Percentiles rank a stretch among this genome's conserved stretches.
Evolutionary conservation across 2,888 invertebrate species (phyloP).

Genomic region (Choreutis nemorana): DNA sequence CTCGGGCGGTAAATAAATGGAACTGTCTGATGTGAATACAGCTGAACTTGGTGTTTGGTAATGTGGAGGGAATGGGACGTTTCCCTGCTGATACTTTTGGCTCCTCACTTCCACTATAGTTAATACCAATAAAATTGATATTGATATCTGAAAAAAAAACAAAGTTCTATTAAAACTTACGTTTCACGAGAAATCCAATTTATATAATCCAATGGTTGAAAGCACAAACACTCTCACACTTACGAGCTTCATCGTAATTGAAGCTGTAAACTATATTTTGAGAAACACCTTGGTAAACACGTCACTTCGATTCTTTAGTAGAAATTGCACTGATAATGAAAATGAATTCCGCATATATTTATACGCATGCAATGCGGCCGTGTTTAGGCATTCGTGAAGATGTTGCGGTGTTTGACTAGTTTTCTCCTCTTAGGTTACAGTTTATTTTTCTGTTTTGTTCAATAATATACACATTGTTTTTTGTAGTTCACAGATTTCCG

Average conservation of each 20-base stretch:
- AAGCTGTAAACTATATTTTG: slow-evolving; percentile 28
- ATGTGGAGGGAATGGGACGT: slow-evolving; percentile 38
- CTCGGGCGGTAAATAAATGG: slow-evolving; percentile 46
- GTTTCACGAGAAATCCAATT: slow-evolving; percentile 14
- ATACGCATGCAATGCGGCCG: slow-evolving; percentile 50
- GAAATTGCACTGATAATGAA: slow-evolving; percentile 60
- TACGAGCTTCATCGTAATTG: slow-evolving; percentile 57
- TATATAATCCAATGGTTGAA: slow-evolving; percentile 17
- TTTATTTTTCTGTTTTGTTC: neutral
- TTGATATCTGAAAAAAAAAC: slow-evolving; percentile 40
- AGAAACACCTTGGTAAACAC: slow-evolving; percentile 28
- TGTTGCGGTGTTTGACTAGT: slow-evolving; percentile 34
- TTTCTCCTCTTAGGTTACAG: slow-evolving; percentile 30
- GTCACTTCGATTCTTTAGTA: slow-evolving; percentile 46
- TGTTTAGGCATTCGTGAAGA: slow-evolving; percentile 61
- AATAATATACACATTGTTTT: neutral
- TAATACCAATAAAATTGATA: slow-evolving; percentile 27
- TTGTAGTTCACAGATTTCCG: too few relatives aligned
- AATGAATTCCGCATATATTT: slow-evolving; percentile 65
- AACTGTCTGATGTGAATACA: slow-evolving; percentile 35
- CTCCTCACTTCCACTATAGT: slow-evolving; percentile 23
- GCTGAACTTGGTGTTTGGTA: slow-evolving; percentile 30
- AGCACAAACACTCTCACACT: slow-evolving; percentile 34
- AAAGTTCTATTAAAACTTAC: slow-evolving; percentile 21
- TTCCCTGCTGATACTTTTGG: slow-evolving; percentile 31